These are phyloP conservation scores for Zoanthus sansibaricus DNA, from an alignment of 92 coral and sea anemone genomes.

Conservation along the genomic window DNA sequence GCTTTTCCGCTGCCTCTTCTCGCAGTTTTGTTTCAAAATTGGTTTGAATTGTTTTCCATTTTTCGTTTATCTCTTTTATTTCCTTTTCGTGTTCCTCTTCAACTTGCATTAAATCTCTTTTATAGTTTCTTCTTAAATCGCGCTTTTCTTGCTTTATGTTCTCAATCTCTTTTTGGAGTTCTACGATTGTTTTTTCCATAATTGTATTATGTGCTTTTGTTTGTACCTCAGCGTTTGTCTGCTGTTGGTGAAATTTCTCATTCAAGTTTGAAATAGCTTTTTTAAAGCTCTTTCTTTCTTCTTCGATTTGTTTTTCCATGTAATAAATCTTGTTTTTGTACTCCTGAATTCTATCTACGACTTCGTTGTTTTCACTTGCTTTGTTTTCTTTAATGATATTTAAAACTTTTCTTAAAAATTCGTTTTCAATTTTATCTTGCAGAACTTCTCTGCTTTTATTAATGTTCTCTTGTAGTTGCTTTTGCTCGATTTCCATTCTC, in stretches of 20 bases:
- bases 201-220: slow-evolving; percentile 72
- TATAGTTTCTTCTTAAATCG: slow-evolving; percentile 84
- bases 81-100: slow-evolving; percentile 77
- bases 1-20: slow-evolving; percentile 74
- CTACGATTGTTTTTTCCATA: slow-evolving; percentile 80
- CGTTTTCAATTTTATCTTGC: slow-evolving; percentile 71
- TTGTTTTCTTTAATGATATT: slow-evolving; percentile 30
- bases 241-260: slow-evolving; percentile 53
- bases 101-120: slow-evolving; percentile 70
- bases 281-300: slow-evolving; percentile 51
- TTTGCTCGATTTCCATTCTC: slow-evolving; percentile 66
- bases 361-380: slow-evolving; percentile 63
- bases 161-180: slow-evolving; percentile 83
- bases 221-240: slow-evolving; percentile 61
- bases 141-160: slow-evolving; percentile 85
- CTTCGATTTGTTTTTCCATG: slow-evolving; percentile 33
- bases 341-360: slow-evolving; percentile 58
- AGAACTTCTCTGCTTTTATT: slow-evolving; percentile 69
- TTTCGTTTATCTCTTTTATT: slow-evolving; percentile 64
- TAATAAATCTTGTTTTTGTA: slow-evolving; percentile 62
- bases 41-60: slow-evolving; percentile 66
- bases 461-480: slow-evolving; percentile 64
- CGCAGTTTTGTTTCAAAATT: slow-evolving; percentile 65
- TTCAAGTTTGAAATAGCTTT: slow-evolving; percentile 48
- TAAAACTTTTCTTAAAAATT: slow-evolving; percentile 56